Evolutionary conservation across 2,888 invertebrate genomes (phyloP).

Genomic region (Drosophila bunnanda): DNA sequence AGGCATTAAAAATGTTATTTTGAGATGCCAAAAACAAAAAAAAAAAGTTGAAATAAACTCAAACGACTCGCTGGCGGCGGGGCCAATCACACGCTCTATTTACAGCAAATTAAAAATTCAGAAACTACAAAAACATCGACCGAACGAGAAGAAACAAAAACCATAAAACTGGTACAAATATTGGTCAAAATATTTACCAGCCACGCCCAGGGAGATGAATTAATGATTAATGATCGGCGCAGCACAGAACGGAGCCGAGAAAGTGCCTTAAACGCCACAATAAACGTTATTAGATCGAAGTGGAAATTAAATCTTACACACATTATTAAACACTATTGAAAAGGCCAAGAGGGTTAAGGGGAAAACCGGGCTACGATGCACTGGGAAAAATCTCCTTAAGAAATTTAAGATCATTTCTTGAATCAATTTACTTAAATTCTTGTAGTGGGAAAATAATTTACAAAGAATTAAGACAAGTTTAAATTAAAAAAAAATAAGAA

Average conservation of each 20-base stretch:
- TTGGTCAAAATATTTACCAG: constrained; percentile 77
- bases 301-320: constrained; percentile 55
- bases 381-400: background rate
- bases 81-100: constrained; percentile 81
- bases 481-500: no score
- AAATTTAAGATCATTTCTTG: no score
- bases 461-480: no score
- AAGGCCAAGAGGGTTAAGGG: constrained; percentile 41
- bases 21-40: constrained; percentile 22
- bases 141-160: constrained; percentile 49
- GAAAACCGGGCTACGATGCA: constrained; percentile 16
- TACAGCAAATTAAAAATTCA: constrained; percentile 70
- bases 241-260: constrained; percentile 51
- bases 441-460: no score
- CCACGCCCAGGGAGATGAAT: constrained; percentile 51
- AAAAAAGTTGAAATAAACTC: constrained; percentile 31
- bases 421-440: no score
- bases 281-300: constrained; percentile 48
- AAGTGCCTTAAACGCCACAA: constrained; percentile 59
- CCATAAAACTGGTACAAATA: constrained; percentile 67
- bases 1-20: constrained; percentile 57
- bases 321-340: constrained; percentile 61
- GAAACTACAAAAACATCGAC: constrained; percentile 59
- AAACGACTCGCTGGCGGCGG: constrained; percentile 42
- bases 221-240: constrained; percentile 63